Percentiles rank a stretch among this genome's conserved stretches.
These are phyloP conservation scores for Ia io DNA, from an alignment of 2,113 vertebrate genomes.

Conservation along the genomic window DNA sequence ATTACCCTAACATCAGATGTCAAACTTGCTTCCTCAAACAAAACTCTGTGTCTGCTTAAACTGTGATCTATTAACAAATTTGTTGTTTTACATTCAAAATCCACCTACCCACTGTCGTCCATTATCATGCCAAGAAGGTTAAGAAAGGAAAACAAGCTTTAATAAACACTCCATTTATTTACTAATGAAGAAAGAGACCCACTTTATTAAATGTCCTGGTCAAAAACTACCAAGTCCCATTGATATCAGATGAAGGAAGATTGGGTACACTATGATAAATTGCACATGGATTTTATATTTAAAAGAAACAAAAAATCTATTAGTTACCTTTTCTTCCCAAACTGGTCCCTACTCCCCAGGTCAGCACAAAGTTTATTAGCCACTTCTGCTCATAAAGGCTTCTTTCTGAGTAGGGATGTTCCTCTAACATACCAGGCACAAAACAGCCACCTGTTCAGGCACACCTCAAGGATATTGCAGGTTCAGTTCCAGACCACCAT, in stretches of 20 bases:
- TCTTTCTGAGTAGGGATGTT: neutral
- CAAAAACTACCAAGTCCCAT: neutral
- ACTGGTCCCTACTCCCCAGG: neutral
- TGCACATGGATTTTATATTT: neutral
- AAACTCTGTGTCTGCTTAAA: neutral
- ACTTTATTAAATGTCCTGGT: neutral
- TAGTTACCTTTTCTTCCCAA: neutral
- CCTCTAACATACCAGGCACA: neutral
- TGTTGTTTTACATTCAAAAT: neutral
- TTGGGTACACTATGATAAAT: neutral
- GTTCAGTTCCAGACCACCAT: neutral
- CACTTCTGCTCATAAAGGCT: neutral
- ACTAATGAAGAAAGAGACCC: neutral
- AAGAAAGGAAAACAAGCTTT: neutral
- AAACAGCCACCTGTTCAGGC: neutral
- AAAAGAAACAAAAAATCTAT: neutral
- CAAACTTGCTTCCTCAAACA: neutral
- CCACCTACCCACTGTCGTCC: neutral
- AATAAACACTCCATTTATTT: neutral
- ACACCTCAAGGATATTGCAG: neutral
- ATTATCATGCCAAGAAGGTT: slow-evolving; percentile 6
- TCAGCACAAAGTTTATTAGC: neutral
- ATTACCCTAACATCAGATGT: neutral
- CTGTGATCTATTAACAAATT: neutral
- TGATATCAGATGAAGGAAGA: neutral